Base-by-base conservation (phyloP, 1,140 invertebrate genomes). In the Asbolus verrucosus region DNA sequence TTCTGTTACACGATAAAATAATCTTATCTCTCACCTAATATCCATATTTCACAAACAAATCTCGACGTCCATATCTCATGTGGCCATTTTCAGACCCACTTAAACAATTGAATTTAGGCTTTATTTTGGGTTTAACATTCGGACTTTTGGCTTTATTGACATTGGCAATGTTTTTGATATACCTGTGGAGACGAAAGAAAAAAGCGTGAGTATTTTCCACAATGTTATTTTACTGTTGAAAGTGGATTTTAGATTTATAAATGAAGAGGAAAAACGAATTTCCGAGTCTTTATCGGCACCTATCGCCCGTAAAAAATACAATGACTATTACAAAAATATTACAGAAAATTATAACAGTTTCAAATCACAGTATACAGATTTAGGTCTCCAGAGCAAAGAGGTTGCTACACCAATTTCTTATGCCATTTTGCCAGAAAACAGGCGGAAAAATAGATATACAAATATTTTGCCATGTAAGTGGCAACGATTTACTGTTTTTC, bases 401-500 rank as follows among this genome's bases (percentile, higher is more conserved):
- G 75, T 84, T 1, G 84, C 84, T 73, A 75, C 81, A 71, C 78
- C 79, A 18, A 82, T 76, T 1, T 81, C 79, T 33, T 77, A 83
- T 5, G 87, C 85, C 0, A 81, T 82, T 6, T 76, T 87, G 9
- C 84, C 86, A 50, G 89, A 90, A 68, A 92, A 92, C 78, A 85
- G 85, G 74, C 82, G 84, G 16, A 93, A 93, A 78, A 94, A 94
- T 85, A 84, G 92, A 75, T 94, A 93, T 78, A 88, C 88, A 27
- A 92, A 94, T 79, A 92, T 94, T 66, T 84, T 92, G 67, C 92
- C 92, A 71, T 94, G 91, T 92, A 84, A 83, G 81, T 78, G 15
- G 16, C 15, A 27, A 54, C 21, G n/a, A 62, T 21, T 24, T 24
- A 67, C 9, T 60, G 33, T 75, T 61, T 70, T 69, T 36, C n/a